These are phyloP conservation scores for Montipora foliosa DNA, from an alignment of 64 coral and sea anemone genomes.

Conservation along the genomic window DNA sequence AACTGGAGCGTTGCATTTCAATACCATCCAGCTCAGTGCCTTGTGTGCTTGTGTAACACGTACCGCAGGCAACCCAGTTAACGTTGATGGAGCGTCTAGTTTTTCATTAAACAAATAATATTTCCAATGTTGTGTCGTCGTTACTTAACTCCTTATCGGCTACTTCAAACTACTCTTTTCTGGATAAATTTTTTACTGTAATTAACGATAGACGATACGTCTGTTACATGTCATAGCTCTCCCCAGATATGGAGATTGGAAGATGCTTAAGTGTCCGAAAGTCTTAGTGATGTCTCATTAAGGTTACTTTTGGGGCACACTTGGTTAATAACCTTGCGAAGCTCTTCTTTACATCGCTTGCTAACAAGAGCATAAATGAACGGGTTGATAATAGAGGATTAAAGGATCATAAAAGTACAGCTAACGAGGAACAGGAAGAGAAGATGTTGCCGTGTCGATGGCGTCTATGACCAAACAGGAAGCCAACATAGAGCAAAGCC, in stretches of 20 bases:
- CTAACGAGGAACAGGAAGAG: constrained; percentile 17
- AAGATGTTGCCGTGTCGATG: constrained; percentile 1
- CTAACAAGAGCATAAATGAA: constrained; percentile 57
- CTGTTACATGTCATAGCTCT: no score
- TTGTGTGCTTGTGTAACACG: no score
- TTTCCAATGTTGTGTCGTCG: no score
- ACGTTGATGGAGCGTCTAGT: no score
- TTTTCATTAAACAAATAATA: no score
- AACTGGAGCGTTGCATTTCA: no score
- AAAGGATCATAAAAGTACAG: constrained; percentile 42
- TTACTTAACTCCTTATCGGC: no score
- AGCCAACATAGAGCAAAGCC: constrained; percentile 63
- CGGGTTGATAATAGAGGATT: constrained; percentile 42
- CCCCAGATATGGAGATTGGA: not conserved
- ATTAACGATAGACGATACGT: no score
- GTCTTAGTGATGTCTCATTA: not conserved
- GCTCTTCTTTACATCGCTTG: constrained; percentile 48
- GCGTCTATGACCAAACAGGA: constrained; percentile 60
- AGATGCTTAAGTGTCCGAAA: not conserved
- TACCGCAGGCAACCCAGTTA: no score
- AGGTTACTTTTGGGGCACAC: not conserved
- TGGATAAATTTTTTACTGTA: no score
- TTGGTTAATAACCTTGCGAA: constrained; percentile 11
- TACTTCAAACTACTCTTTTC: no score
- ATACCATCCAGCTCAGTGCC: no score